Percentiles rank a stretch among this genome's conserved stretches.
Evolutionary conservation across 2,797 vertebrate species (phyloP).

Genomic region (Melanotaenia trifasciata): DNA sequence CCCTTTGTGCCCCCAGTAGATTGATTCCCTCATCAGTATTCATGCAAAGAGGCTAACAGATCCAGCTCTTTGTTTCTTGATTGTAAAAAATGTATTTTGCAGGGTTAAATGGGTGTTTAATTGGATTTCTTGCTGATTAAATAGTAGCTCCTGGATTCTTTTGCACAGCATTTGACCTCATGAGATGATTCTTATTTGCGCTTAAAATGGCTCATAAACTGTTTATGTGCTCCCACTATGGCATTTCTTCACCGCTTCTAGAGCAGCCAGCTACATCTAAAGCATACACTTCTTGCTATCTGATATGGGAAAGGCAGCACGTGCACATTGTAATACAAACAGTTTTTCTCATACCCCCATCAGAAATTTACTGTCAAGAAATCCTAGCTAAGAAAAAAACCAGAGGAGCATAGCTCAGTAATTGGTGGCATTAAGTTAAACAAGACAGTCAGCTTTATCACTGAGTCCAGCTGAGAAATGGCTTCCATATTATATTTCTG

Average conservation of each 20-base stretch:
- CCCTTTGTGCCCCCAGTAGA: conserved; percentile 34
- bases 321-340: conserved; percentile 29
- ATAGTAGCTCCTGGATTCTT: conserved; percentile 51
- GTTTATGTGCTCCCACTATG: conserved; percentile 57
- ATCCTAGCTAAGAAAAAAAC: conserved; percentile 30
- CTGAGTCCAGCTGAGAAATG: conserved; percentile 70
- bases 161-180: conserved; percentile 56
- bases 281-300: conserved; percentile 32
- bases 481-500: conserved; percentile 77
- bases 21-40: conserved; percentile 64
- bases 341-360: conserved; percentile 50
- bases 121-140: conserved; percentile 52
- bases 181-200: conserved; percentile 61
- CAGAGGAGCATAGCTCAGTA: conserved; percentile 53
- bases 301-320: conserved; percentile 28
- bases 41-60: conserved; percentile 51
- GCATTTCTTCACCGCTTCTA: conserved; percentile 25
- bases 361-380: conserved; percentile 56
- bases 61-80: conserved; percentile 46
- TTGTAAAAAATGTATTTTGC: conserved; percentile 62
- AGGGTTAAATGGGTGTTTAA: conserved; percentile 58
- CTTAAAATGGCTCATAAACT: conserved; percentile 64
- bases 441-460: conserved; percentile 76
- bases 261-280: conserved; percentile 27
- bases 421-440: conserved; percentile 80